Base-by-base conservation (phyloP, 2,113 vertebrate species). In the Rhinoderma darwinii region DNA sequence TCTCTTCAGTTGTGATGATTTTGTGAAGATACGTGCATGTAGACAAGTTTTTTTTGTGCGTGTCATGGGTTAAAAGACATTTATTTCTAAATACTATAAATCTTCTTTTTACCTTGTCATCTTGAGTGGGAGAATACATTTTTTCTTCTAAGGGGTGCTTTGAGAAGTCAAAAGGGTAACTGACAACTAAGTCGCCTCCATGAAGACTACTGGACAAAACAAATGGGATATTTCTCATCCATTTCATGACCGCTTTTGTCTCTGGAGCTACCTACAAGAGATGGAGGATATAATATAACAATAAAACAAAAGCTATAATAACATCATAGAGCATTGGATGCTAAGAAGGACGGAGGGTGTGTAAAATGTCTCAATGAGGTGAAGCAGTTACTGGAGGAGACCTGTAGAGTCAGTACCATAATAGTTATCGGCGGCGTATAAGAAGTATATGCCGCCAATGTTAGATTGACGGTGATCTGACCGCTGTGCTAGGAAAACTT, bases 191-290 rank as follows among this genome's bases (percentile, higher is more conserved):
- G 79, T 99, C 98, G 0, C 98, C 98, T 0, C 98, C 98, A 0
- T 99, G 98, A 39, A 99, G 94, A 90, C 97, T 99, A 87, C 97
- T 97, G 0, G 98, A 99, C 84, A 98, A 94, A 76, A 99, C 96
- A 0, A 99, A 99, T 0, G 98, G 97, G 14, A 96, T 90, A 0
- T 94, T 93, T 61, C 95, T 92, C 88, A 96, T 92, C 98, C 98
- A 99, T 89, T 98, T 99, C 97, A 99, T 99, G 63, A 99, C 90
- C 0, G 97, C 97, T 68, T 96, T 98, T 0, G 98, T 99, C 93
- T 99, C 98, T 2, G 98, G 97, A 6, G 98, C 97, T 88, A 99
- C 96, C 98, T 99, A 90, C 2, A 82, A 78, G 30, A 39, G 37
- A 72, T 0, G 63, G 35, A 43, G 18, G 54, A 14, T 17, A 61